Evolutionary conservation across 2,888 invertebrate genomes (phyloP), one percentile per base, ranked within the genome.

Genomic region (Mesochorus sp.): DNA sequence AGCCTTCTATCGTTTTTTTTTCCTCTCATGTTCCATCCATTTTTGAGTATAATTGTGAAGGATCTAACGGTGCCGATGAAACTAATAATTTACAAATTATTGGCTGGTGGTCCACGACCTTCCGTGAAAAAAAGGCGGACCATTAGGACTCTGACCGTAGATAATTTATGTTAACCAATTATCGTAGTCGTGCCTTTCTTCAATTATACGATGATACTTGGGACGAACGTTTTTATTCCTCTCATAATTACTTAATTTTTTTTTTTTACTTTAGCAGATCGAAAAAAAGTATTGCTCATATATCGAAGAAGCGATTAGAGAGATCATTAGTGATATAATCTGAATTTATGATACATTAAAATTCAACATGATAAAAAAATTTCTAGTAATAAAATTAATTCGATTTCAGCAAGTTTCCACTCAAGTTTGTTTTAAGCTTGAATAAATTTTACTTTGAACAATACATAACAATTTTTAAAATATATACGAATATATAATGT

Each of bases 151-250:
- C 39, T n/a, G 39, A 39, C 51, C 37, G 17, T n/a, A 12, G 26
- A 44, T 75, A 62, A 75, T 75, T 75, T 75, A 75, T 37, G 53
- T 34, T 53, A 47, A 53, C 59, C 44, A 53, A 28, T 59, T 66
- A 17, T 66, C 1, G 12, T 64, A 14, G 12, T 55, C 37, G n/a
- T 1, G 64, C 10, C 24, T 37, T 44, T 24, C 39, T 14, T 44
- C 12, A 44, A 55, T 64, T 24, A 62, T 62, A 12, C 10, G 14
- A 10, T 53, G 26, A 47, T 42, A 6, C 3, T 14, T 44, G 31
- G 24, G 44, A 14, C 6, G 39, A 12, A 24, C 71, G 26, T 59
- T 49, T 19, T 31, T 21, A 44, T 12, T 28, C 8, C 26, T 59
- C 10, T 17, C 19, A 24, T 19, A 19, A 44, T 44, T 17, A 61